phyloP scores from a whole-genome alignment of 2,888 invertebrate species.

The Hoplodrina ambigua region DNA sequence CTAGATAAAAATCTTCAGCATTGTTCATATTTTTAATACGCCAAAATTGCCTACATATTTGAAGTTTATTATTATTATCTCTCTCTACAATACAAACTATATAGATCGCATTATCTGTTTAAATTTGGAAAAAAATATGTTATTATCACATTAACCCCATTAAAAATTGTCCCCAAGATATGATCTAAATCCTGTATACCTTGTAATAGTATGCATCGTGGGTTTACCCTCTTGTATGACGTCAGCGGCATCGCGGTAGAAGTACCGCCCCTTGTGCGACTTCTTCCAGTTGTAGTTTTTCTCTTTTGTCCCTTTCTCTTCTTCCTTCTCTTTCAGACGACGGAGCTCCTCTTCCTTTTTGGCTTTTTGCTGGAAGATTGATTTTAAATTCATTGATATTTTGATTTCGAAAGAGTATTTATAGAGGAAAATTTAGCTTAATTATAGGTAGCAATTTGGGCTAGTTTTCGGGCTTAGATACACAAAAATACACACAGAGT shows the following conservation, averaged over 20 bases:
- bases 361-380: slow-evolving; percentile 79
- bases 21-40: too few species aligned
- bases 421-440: too few species aligned
- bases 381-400: neutral
- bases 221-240: slow-evolving; percentile 96
- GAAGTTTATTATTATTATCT: too few species aligned
- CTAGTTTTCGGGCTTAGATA: too few species aligned
- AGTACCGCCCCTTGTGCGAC: slow-evolving; percentile 93
- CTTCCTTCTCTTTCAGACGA: slow-evolving; percentile 89
- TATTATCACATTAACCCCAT: neutral
- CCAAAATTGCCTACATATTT: too few species aligned
- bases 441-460: too few species aligned
- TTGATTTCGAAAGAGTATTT: too few species aligned
- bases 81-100: too few species aligned
- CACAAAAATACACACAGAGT: too few species aligned
- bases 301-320: slow-evolving; percentile 85
- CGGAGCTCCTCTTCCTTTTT: slow-evolving; percentile 84
- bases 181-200: slow-evolving; percentile 71
- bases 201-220: slow-evolving; percentile 84
- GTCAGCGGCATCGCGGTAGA: slow-evolving; percentile 96
- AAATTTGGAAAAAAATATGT: neutral
- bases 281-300: slow-evolving; percentile 94
- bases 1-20: too few species aligned
- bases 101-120: too few species aligned
- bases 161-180: slow-evolving; percentile 18